These are phyloP conservation scores for Falco berigora DNA, from an alignment of 2,797 vertebrate species.

Conservation along the genomic window DNA sequence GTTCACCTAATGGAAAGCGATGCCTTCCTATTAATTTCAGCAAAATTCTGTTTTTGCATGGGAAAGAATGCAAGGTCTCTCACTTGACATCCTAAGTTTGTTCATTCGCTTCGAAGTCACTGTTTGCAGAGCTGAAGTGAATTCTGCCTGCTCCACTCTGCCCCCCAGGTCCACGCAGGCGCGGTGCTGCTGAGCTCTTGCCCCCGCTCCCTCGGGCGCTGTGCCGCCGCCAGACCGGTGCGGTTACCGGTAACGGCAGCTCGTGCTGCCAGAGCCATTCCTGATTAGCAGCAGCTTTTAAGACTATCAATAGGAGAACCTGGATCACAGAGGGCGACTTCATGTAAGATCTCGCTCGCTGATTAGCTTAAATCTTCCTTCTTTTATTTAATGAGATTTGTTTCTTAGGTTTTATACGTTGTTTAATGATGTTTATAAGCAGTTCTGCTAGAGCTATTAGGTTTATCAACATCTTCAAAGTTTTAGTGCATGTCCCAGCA, in stretches of 20 bases:
- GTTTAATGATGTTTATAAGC: conserved; percentile 63
- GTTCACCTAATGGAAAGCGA: not conserved
- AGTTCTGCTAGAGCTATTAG: conserved; percentile 10
- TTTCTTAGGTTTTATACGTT: conserved; percentile 12
- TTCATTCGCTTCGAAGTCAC: not conserved
- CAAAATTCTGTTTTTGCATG: not conserved
- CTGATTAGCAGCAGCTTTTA: conserved; percentile 37
- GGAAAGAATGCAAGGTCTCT: not conserved
- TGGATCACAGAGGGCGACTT: conserved; percentile 56
- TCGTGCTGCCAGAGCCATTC: not conserved
- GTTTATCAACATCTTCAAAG: conserved; percentile 27
- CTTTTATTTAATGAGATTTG: conserved; percentile 60
- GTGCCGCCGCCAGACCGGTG: not conserved
- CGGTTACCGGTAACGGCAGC: not conserved
- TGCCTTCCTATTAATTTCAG: not conserved
- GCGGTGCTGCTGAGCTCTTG: not conserved
- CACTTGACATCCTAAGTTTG: not conserved
- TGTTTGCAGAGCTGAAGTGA: not conserved
- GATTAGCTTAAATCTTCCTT: conserved; percentile 59
- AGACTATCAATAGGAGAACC: conserved; percentile 17
- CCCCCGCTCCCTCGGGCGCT: not conserved
- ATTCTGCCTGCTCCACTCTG: not conserved
- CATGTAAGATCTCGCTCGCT: conserved; percentile 45
- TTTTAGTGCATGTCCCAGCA: not conserved
- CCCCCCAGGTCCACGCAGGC: not conserved